Evolutionary conservation across 2,888 invertebrate genomes (phyloP), one percentile per base, ranked within the genome.

Genomic region (Drosophila neonasuta): DNA sequence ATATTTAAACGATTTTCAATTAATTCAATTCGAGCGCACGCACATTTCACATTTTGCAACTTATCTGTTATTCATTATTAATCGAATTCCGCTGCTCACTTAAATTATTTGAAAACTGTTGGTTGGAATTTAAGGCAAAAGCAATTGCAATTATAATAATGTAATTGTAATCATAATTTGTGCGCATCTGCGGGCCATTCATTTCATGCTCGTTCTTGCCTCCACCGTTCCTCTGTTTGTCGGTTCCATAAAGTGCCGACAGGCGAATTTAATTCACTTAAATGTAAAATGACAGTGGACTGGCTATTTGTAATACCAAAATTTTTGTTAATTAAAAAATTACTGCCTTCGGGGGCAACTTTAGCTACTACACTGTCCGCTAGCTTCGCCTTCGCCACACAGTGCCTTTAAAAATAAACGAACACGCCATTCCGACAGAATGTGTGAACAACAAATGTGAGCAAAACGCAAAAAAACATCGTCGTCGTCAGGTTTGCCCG

Each of bases 211-310:
- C 20, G 3, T 29, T 56, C 55, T 29, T 34, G 45, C 36, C 46
- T 6, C 6, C 36, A 2, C 24, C 24, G 24, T 24, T 20, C 11
- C 20, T 59, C 24, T 15, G 10, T 24, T 24, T 32, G 13, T 15
- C 45, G 20, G 20, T 13, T 13, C 13, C n/a, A 50, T 10, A 30
- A 46, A 66, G 6, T 11, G 42, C 54, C 71, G 50, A 34, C 7
- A 41, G 85, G 73, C 77, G 44, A 68, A 52, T 80, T 82, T 85
- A 74, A 85, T 82, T 82, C 83, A 82, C 68, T 74, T 80, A 80
- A 72, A 62, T 29, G 17, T 30, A 13, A 71, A 56, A 65, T 50
- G 57, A 63, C 57, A 60, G 59, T 42, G 2, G 42, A 51, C 59
- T 42, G 46, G 24, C 39, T 41, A 44, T 55, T 55, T 55, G 44